These are phyloP conservation scores for Tridacna gigas DNA, from an alignment of 2,888 invertebrate genomes.

Conservation along the genomic window DNA sequence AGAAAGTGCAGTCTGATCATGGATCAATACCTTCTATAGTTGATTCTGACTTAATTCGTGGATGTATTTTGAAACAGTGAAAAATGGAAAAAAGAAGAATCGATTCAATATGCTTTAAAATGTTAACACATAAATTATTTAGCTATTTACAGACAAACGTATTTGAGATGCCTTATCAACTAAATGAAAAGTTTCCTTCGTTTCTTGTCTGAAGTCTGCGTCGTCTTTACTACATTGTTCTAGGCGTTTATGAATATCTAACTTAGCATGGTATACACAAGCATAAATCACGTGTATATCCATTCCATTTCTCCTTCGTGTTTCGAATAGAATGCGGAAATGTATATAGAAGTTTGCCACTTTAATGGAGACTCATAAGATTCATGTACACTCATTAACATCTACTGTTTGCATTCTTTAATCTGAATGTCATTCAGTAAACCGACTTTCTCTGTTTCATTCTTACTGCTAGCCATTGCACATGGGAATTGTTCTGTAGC, in stretches of 20 bases:
- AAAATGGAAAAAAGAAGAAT: too few relatives aligned
- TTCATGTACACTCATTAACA: not conserved
- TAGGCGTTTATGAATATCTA: not conserved
- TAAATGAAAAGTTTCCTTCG: too few relatives aligned
- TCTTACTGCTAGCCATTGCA: not conserved
- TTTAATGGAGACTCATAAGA: constrained; percentile 8
- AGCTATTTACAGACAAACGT: too few relatives aligned
- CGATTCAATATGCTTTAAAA: too few relatives aligned
- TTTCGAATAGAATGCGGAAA: constrained; percentile 6
- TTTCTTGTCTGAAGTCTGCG: not conserved
- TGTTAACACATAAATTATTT: too few relatives aligned
- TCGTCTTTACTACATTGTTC: not conserved
- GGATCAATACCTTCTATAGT: not conserved
- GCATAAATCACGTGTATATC: not conserved
- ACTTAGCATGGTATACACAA: not conserved
- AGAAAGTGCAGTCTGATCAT: too few relatives aligned
- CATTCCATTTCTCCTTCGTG: too few relatives aligned
- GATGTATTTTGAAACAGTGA: not conserved
- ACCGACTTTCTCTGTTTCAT: too few relatives aligned
- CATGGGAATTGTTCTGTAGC: not conserved
- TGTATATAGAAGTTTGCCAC: not conserved
- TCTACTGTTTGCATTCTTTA: not conserved
- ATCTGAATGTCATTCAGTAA: not conserved
- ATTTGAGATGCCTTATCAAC: too few relatives aligned
- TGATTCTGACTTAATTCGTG: not conserved